Percentiles rank a stretch among this genome's conserved stretches.
Evolutionary conservation across 2,113 vertebrate genomes (phyloP).

Genomic region (Dissostichus mawsoni): DNA sequence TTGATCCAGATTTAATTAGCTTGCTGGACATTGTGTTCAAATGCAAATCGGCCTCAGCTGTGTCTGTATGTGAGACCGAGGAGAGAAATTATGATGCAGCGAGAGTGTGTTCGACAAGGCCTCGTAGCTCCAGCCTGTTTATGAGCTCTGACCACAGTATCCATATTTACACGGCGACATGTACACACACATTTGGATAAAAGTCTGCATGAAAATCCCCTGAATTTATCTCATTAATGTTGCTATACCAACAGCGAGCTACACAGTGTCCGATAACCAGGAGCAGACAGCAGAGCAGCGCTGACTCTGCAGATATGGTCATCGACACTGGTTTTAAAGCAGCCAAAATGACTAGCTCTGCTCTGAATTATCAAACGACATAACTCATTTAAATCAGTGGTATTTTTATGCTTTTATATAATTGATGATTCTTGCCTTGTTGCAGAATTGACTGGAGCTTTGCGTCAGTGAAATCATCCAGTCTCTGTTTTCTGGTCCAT

Average conservation of each 20-base stretch:
- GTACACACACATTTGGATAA: conserved; percentile 2
- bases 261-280: conserved; percentile 48
- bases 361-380: conserved; percentile 26
- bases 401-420: not conserved
- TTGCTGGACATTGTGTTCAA: conserved; percentile 25
- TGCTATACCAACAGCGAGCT: conserved; percentile 40
- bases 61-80: not conserved
- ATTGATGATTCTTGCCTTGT: not conserved
- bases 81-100: not conserved
- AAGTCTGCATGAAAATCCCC: conserved; percentile 25
- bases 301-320: conserved; percentile 24
- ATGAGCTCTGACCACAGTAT: conserved; percentile 21
- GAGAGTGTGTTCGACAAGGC: not conserved
- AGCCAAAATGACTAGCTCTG: conserved; percentile 1
- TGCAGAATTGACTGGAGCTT: not conserved
- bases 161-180: conserved; percentile 5
- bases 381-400: conserved; percentile 22
- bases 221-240: conserved; percentile 26
- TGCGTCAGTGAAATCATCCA: not conserved
- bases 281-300: conserved; percentile 38
- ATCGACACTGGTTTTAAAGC: conserved; percentile 4
- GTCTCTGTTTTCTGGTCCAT: not conserved
- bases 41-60: conserved; percentile 50
- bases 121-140: conserved; percentile 28
- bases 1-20: conserved; percentile 31